Evolutionary conservation across 1,140 invertebrate species (phyloP), one percentile per base, ranked within the genome.

Genomic region (Drosophila littoralis): DNA sequence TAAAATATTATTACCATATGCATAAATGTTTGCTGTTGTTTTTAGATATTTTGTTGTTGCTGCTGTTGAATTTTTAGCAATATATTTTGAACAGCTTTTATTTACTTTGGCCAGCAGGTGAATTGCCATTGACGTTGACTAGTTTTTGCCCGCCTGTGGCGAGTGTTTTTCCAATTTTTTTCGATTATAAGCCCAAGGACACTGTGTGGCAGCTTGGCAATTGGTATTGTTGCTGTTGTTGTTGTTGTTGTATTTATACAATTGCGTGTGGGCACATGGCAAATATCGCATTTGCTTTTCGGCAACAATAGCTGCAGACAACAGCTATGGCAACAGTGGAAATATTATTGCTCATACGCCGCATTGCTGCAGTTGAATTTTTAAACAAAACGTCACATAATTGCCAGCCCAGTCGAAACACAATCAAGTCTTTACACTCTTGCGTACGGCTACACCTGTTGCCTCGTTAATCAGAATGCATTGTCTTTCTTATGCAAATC

Each of bases 191-290:
- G 46, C 46, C 9, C 32, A 48, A 28, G 46, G 46, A 48, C 46
- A 45, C 42, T 15, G 13, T 15, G 13, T 45, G 42, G 13, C 42
- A 45, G 81, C 71, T 74, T 83, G 81, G 81, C 77, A 81, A 77
- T 85, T 77, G 22, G 22, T 22, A 4, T 61, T 65, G 55, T 61
- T 59, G 61, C 40, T 36, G 55, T 46, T 60, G 51, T 40, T 54
- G 64, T 33, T 69, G 48, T 73, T 68, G 66, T 63, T 85, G 61
- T 22, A 22, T 81, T 85, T 85, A 68, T 71, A 70, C 82, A 86
- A 85, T 86, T 86, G 82, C 86, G 69, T 77, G 77, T 85, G 76
- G 83, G 77, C 78, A 77, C 73, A 81, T 82, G 76, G 55, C 55
- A 73, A 67, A 79, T 86, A 82, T 86, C 64, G 79, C 75, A 73